Evolutionary conservation across 2,113 vertebrate genomes (phyloP).

Genomic region (Anolis carolinensis): DNA sequence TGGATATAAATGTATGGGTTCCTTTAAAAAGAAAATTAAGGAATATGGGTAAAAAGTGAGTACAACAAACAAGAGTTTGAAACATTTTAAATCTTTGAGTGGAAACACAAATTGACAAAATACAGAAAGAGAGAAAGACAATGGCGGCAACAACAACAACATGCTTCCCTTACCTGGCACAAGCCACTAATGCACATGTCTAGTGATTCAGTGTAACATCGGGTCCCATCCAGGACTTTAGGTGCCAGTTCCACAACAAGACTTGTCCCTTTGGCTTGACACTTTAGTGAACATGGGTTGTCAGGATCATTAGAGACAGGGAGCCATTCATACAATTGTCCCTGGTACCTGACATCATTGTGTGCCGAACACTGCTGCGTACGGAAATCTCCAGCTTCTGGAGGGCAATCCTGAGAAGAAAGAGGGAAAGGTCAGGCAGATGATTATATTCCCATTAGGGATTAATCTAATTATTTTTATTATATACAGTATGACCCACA

Average conservation of each 20-base stretch:
- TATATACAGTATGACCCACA: background rate
- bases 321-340: slow-evolving; percentile 92
- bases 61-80: background rate
- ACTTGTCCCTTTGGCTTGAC: slow-evolving; percentile 82
- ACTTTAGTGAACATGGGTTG: slow-evolving; percentile 93
- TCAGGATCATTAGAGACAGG: slow-evolving; percentile 91
- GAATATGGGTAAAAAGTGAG: fast-evolving
- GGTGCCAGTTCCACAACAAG: slow-evolving; percentile 91
- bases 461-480: background rate
- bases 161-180: slow-evolving; percentile 85
- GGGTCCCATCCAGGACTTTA: slow-evolving; percentile 94
- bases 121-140: background rate
- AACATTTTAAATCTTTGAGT: background rate
- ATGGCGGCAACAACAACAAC: background rate
- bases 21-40: background rate
- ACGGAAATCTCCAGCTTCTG: slow-evolving; percentile 92
- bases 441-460: fast-evolving
- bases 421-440: slow-evolving; percentile 12
- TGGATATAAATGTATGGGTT: background rate
- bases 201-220: slow-evolving; percentile 94
- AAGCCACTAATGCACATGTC: slow-evolving; percentile 97
- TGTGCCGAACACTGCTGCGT: slow-evolving; percentile 97
- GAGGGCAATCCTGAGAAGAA: slow-evolving; percentile 87
- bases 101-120: background rate
- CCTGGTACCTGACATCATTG: slow-evolving; percentile 91